These are phyloP conservation scores for Leptothorax acervorum DNA, from an alignment of 2,888 invertebrate species.

Conservation along the genomic window DNA sequence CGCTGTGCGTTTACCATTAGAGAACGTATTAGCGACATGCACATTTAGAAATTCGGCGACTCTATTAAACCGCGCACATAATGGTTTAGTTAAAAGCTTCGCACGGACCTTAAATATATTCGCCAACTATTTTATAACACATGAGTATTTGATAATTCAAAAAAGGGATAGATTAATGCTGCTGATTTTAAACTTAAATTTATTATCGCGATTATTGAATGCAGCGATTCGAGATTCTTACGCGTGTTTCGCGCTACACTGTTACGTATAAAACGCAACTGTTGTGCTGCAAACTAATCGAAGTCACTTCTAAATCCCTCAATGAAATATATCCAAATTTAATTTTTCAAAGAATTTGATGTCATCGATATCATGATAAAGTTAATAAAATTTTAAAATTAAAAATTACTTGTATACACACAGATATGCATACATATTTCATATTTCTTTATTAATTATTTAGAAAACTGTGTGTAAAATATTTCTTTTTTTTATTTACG, in stretches of 20 bases:
- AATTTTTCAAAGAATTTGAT: not conserved
- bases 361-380: not conserved
- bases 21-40: slow-evolving; percentile 26
- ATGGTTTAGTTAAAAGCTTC: not conserved
- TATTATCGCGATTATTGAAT: slow-evolving; percentile 11
- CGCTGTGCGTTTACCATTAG: slow-evolving; percentile 16
- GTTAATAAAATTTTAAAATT: not conserved
- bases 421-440: not conserved
- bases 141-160: not conserved
- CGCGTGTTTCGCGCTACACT: not conserved
- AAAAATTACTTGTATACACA: not conserved
- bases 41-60: slow-evolving; percentile 39
- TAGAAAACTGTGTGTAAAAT: not conserved
- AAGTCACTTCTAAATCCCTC: not conserved
- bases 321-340: not conserved
- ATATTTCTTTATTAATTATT: not conserved
- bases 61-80: slow-evolving; percentile 21
- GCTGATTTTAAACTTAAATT: not conserved
- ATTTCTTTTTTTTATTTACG: not conserved
- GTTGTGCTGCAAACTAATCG: not conserved
- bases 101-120: not conserved
- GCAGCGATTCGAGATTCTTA: slow-evolving; percentile 27
- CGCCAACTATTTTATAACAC: not conserved
- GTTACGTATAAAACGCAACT: not conserved
- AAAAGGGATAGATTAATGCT: not conserved